These are phyloP conservation scores for Apodemus speciosus DNA, from an alignment of 2,113 vertebrate genomes.

Conservation along the genomic window DNA sequence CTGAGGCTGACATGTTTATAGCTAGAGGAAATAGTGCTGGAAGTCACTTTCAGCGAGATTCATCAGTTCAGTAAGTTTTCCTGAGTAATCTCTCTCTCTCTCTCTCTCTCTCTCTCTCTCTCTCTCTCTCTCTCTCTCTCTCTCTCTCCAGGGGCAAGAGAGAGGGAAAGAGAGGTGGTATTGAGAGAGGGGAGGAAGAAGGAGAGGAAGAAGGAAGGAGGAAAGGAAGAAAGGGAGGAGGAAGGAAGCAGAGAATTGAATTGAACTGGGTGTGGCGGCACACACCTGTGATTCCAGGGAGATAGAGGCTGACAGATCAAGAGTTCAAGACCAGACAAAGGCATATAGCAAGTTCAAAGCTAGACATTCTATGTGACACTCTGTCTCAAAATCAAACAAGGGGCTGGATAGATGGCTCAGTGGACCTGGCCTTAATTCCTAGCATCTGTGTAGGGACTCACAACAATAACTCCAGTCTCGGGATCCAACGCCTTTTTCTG, in stretches of 20 bases:
- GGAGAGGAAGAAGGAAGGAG: rapidly evolving
- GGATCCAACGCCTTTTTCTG: background rate
- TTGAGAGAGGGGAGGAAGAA: background rate
- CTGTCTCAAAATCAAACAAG: background rate
- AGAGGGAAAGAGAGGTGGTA: background rate
- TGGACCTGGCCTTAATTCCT: background rate
- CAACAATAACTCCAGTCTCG: background rate
- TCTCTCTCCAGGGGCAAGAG: background rate
- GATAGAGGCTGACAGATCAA: background rate
- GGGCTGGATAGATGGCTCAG: background rate
- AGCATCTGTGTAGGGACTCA: background rate
- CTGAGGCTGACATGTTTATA: background rate
- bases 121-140: too few species aligned
- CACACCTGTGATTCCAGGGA: background rate
- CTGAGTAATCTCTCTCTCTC: too few species aligned
- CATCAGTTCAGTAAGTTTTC: background rate
- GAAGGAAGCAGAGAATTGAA: background rate
- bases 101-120: too few species aligned
- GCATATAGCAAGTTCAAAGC: background rate
- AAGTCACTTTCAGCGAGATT: background rate
- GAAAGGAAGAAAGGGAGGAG: background rate
- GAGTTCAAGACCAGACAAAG: background rate
- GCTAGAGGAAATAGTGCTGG: background rate
- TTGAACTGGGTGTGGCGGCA: background rate
- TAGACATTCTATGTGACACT: background rate